Evolutionary conservation across 2,113 vertebrate species (phyloP).

Genomic region (Mohoua ochrocephala): DNA sequence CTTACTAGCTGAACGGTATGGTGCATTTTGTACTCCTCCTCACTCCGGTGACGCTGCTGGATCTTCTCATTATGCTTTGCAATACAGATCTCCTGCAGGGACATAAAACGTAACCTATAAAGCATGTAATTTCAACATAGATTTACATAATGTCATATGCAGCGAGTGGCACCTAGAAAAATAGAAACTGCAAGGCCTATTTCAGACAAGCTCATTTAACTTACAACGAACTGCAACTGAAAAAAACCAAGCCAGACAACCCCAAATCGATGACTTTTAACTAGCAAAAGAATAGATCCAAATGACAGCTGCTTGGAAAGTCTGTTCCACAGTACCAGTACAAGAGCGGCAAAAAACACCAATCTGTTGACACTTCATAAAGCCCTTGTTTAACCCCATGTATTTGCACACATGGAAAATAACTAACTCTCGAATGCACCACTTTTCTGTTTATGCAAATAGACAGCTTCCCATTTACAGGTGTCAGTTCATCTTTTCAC

Average conservation of each 20-base stretch:
- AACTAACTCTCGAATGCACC: background rate
- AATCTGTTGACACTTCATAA: background rate
- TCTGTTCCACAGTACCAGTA: background rate
- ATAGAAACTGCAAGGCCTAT: background rate
- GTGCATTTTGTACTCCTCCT: constrained; percentile 68
- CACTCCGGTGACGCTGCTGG: constrained; percentile 75
- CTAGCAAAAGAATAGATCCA: background rate
- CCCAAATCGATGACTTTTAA: background rate
- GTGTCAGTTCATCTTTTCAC: background rate
- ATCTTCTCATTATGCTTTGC: constrained; percentile 91
- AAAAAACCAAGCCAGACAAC: background rate
- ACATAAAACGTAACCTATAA: constrained; percentile 29
- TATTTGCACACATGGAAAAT: background rate
- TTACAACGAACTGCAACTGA: background rate
- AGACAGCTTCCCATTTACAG: background rate
- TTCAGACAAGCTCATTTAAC: background rate
- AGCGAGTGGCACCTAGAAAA: background rate
- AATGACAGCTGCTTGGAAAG: background rate
- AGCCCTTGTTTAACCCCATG: background rate
- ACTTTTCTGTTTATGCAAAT: background rate
- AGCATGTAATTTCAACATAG: background rate
- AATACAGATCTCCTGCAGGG: constrained; percentile 89
- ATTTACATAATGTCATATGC: background rate
- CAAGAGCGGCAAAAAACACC: background rate
- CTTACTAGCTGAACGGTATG: constrained; percentile 76